Conservation (phyloP, 2,113 vertebrate species). For the Dasyurus viverrinus region DNA sequence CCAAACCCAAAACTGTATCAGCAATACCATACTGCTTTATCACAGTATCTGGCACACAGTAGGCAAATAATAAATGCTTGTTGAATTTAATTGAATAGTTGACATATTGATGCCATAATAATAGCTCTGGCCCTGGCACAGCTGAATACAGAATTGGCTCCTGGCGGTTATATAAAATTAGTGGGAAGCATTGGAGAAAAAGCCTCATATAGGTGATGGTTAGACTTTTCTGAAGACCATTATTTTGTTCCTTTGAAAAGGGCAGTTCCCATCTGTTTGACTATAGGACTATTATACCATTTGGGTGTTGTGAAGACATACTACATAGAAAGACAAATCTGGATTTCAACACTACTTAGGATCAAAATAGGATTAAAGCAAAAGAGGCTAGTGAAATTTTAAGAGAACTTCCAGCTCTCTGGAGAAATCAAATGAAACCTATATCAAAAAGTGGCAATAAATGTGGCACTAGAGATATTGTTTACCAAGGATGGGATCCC, state of each 20-base stretch:
- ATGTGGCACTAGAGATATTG: background rate
- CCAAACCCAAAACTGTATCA: background rate
- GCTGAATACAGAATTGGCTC: background rate
- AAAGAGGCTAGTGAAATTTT: background rate
- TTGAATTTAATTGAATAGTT: background rate
- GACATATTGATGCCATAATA: background rate
- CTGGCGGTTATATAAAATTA: background rate
- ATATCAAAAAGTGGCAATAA: background rate
- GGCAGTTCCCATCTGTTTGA: background rate
- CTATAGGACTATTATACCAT: background rate
- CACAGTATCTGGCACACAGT: background rate
- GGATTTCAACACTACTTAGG: background rate
- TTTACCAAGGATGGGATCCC: background rate
- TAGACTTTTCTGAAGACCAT: background rate
- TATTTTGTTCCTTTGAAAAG: conserved; percentile 1
- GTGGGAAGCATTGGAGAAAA: background rate
- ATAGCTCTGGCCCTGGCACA: background rate
- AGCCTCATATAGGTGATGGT: background rate
- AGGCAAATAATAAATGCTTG: background rate
- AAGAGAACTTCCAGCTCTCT: background rate
- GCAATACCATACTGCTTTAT: background rate
- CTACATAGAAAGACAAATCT: background rate
- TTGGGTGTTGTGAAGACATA: background rate
- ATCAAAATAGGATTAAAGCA: background rate
- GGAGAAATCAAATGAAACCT: background rate